A percentile compares a stretch with the other conserved stretches of the same genome.
phyloP scores from a whole-genome alignment of 2,797 vertebrate genomes.

The Eulemur albifrons region DNA sequence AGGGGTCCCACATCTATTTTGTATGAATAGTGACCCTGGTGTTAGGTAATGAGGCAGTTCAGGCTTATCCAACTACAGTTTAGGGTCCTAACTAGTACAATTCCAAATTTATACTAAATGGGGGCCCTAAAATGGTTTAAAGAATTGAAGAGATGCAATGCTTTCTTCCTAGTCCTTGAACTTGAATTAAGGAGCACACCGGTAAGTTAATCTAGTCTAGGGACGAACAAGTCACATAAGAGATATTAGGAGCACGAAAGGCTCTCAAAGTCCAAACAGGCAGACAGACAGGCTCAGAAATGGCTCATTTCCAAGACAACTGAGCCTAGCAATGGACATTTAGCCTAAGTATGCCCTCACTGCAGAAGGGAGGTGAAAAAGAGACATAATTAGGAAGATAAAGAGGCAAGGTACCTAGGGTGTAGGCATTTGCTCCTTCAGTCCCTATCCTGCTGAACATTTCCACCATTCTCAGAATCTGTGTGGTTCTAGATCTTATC shows the following conservation, averaged over 20 bases:
- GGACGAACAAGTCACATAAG: not conserved
- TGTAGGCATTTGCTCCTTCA: not conserved
- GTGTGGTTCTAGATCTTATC: not conserved
- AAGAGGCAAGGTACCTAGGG: not conserved
- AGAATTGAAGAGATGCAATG: not conserved
- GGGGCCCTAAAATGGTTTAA: not conserved
- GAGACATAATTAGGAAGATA: not conserved
- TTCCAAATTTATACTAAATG: not conserved
- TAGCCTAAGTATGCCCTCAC: not conserved
- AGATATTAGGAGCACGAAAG: not conserved
- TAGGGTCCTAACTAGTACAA: not conserved
- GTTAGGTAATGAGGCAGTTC: not conserved
- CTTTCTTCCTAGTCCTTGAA: not conserved
- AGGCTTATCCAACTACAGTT: not conserved
- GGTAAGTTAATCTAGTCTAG: not conserved
- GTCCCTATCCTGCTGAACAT: not conserved
- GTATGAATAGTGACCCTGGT: not conserved
- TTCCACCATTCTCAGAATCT: not conserved
- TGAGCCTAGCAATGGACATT: not conserved
- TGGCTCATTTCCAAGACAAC: not conserved
- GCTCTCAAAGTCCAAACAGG: not conserved
- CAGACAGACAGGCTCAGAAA: not conserved
- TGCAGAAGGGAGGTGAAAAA: not conserved
- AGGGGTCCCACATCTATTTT: not conserved
- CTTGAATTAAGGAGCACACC: not conserved